Conservation (phyloP, 2,797 vertebrate species). For the Poecile montanus region DNA sequence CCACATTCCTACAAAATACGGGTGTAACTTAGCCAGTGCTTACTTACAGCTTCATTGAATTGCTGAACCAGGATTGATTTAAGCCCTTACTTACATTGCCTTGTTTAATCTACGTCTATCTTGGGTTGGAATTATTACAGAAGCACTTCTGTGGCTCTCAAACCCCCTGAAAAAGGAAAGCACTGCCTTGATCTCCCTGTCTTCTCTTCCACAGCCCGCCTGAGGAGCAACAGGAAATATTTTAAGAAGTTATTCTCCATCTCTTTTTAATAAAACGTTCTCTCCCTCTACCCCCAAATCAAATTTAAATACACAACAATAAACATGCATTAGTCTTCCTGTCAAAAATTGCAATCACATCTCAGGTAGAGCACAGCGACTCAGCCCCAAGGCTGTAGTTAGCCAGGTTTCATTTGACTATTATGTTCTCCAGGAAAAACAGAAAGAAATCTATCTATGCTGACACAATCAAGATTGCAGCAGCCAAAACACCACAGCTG, state of each 20-base stretch:
- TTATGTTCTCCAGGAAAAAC: slow-evolving; percentile 16
- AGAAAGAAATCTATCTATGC: slow-evolving; percentile 29
- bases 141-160: neutral
- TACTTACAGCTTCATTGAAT: neutral
- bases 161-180: neutral
- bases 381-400: slow-evolving; percentile 40
- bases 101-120: neutral
- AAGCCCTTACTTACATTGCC: neutral
- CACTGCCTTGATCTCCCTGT: neutral
- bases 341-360: slow-evolving; percentile 47
- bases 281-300: slow-evolving; percentile 37
- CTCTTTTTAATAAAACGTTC: slow-evolving; percentile 39
- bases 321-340: slow-evolving; percentile 55
- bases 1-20: neutral
- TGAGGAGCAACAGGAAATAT: neutral
- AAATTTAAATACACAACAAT: slow-evolving; percentile 70
- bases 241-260: slow-evolving; percentile 15
- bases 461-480: slow-evolving; percentile 54
- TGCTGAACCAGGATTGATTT: neutral
- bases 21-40: neutral
- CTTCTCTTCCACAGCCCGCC: neutral
- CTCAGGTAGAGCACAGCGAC: slow-evolving; percentile 15
- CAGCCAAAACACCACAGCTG: slow-evolving; percentile 27
- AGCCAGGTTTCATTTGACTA: slow-evolving; percentile 28
- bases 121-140: neutral